Base-by-base conservation (phyloP, 2,113 vertebrate species). In the Andinoacara biseriatus region DNA sequence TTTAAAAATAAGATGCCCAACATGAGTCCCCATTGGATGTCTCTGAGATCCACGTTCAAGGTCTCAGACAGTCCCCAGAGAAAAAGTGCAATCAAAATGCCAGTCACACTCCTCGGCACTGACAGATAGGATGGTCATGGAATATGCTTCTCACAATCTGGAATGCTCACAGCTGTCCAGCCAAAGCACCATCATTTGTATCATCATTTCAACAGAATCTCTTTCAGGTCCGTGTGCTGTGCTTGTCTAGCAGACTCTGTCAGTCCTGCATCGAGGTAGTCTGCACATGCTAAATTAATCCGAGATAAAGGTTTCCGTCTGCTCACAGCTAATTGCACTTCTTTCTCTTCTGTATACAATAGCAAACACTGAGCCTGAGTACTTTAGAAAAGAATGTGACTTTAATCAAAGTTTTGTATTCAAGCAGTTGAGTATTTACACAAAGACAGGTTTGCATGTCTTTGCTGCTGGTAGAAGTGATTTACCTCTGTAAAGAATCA, bases 221-320 rank as follows among this genome's bases (percentile, higher is more conserved):
- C 10, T 65, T 56, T 84, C 26, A 62, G 3, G 33, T 74, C 18
- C 24, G 7, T 58, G 57, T 40, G 10, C 67, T 10, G 38, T 76
- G 58, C 59, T 79, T 52, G 24, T 75, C 29, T 10, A 60, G 65
- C 74, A 29, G 38, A 38, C 61, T 61, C 35, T 82, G 40, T 61
- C 24, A 52, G 63, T 20, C 59, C 62, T 52, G n/a, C 3, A 24
- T 17, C 1, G 3, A 63, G n/a, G 20, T 63, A 29, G n/a, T 20
- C 4, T 3, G 31, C 58, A 78, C 22, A 18, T 69, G 67, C 26
- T 89, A 33, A 54, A 22, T 80, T 4, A 75, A 84, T 57, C 15
- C 20, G 1, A 40, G 78, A 74, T 75, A 79, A 85, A 75, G n/a
- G 38, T 81, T 90, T 91, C 86, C 84, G 85, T 88, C 33, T 87